phyloP scores from a whole-genome alignment of 2,113 vertebrate species.

The Neotoma lepida region DNA sequence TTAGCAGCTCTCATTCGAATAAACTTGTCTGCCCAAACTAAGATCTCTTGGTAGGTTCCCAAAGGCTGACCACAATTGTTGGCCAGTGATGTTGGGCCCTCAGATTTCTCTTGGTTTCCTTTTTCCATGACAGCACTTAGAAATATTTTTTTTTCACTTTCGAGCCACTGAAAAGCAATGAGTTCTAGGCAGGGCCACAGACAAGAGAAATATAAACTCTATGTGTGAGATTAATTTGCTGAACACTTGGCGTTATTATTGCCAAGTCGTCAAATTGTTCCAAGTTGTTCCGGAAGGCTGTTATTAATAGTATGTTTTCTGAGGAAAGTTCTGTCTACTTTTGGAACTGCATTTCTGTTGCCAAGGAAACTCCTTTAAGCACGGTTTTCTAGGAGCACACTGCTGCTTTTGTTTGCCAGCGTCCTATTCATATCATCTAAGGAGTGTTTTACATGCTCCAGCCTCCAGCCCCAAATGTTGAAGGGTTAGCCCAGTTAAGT shows the following conservation, averaged over 20 bases:
- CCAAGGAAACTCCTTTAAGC: constrained; percentile 91
- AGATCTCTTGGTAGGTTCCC: constrained; percentile 81
- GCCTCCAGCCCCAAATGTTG: constrained; percentile 83
- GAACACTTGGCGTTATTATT: constrained; percentile 91
- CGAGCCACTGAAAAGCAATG: constrained; percentile 79
- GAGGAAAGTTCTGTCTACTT: constrained; percentile 93
- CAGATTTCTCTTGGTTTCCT: constrained; percentile 78
- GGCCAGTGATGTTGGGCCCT: constrained; percentile 73
- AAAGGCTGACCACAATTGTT: constrained; percentile 78
- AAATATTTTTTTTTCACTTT: constrained; percentile 82
- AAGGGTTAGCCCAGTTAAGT: constrained; percentile 81
- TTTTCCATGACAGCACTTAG: constrained; percentile 79
- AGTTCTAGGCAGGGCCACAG: constrained; percentile 74
- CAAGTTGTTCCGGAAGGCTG: constrained; percentile 93
- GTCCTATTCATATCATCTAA: constrained; percentile 89
- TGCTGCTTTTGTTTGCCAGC: constrained; percentile 90
- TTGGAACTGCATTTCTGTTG: constrained; percentile 92
- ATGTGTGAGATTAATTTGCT: constrained; percentile 89
- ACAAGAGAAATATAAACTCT: constrained; percentile 86
- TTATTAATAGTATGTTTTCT: constrained; percentile 93
- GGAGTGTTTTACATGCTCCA: constrained; percentile 86
- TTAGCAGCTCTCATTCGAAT: constrained; percentile 76
- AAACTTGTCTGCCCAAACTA: constrained; percentile 82
- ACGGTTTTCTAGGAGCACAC: constrained; percentile 90
- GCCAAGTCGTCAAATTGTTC: constrained; percentile 94